Conservation (phyloP, 2,113 vertebrate genomes). For the Myrmophylax atrothorax region DNA sequence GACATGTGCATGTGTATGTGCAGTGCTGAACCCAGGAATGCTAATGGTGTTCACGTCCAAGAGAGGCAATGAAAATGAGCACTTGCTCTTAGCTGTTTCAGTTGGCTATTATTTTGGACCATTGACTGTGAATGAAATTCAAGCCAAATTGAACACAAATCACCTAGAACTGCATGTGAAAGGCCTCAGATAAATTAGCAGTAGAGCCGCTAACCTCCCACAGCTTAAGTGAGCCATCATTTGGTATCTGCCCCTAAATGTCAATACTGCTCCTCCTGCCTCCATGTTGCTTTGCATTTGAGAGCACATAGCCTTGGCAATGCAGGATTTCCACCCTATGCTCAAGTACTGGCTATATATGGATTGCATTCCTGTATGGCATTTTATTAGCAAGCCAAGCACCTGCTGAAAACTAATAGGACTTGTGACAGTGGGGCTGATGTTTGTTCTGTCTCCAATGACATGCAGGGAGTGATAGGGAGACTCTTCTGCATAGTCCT, state of each 20-base stretch:
- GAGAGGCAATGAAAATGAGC: neutral
- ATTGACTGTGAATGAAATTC: conserved; percentile 10
- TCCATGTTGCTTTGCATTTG: neutral
- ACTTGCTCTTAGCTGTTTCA: neutral
- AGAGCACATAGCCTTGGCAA: neutral
- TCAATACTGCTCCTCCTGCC: neutral
- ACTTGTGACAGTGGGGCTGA: neutral
- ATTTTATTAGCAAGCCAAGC: neutral
- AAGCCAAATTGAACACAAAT: conserved; percentile 21
- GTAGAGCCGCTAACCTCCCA: neutral
- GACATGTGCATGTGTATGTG: neutral
- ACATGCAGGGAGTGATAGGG: rapidly evolving
- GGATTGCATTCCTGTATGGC: neutral
- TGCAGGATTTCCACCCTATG: neutral
- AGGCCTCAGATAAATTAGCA: neutral
- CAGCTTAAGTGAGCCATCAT: neutral
- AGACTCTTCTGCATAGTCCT: neutral
- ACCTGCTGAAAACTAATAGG: neutral
- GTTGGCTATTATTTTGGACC: conserved; percentile 33
- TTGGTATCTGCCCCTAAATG: neutral
- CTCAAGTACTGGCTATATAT: rapidly evolving
- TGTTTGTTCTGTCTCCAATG: neutral
- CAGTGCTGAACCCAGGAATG: neutral
- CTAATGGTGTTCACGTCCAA: neutral
- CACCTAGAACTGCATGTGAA: neutral